Evolutionary conservation across 2,888 invertebrate species (phyloP).

Genomic region (Punctoribates punctum): DNA sequence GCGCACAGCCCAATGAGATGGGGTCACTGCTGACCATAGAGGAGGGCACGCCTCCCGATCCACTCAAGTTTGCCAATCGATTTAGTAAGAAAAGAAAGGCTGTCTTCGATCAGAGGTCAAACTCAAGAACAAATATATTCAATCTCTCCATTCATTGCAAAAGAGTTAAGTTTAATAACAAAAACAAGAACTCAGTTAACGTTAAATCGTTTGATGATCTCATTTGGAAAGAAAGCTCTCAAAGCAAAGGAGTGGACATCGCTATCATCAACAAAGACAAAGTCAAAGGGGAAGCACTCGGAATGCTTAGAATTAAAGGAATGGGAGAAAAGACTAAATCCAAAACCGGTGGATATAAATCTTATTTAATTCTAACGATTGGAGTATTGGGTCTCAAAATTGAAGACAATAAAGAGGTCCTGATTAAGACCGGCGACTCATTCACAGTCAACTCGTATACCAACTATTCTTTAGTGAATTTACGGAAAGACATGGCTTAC

Average conservation of each 20-base stretch:
- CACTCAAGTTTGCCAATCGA: not conserved
- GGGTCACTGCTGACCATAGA: too few relatives aligned
- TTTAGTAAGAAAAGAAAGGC: not conserved
- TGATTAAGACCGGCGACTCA: not conserved
- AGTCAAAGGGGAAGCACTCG: conserved; percentile 18
- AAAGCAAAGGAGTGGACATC: conserved; percentile 26
- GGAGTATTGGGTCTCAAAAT: conserved; percentile 24
- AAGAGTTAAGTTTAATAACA: not conserved
- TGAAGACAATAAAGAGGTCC: not conserved
- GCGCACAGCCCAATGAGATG: not conserved
- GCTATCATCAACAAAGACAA: conserved; percentile 33
- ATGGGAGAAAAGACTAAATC: not conserved
- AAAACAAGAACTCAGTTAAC: not conserved
- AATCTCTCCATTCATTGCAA: conserved; percentile 38
- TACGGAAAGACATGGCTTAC: conserved; percentile 33
- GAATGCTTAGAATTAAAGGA: conserved; percentile 17
- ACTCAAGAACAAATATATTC: conserved; percentile 4
- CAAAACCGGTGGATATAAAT: conserved; percentile 33
- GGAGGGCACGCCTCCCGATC: not conserved
- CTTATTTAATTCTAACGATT: conserved; percentile 24
- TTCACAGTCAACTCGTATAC: not conserved
- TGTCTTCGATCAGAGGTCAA: not conserved
- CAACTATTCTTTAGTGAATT: conserved; percentile 34
- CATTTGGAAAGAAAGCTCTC: conserved; percentile 18
- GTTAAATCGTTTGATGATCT: conserved; percentile 1